Base-by-base conservation (phyloP, 2,113 vertebrate species). In the Istiophorus platypterus region DNA sequence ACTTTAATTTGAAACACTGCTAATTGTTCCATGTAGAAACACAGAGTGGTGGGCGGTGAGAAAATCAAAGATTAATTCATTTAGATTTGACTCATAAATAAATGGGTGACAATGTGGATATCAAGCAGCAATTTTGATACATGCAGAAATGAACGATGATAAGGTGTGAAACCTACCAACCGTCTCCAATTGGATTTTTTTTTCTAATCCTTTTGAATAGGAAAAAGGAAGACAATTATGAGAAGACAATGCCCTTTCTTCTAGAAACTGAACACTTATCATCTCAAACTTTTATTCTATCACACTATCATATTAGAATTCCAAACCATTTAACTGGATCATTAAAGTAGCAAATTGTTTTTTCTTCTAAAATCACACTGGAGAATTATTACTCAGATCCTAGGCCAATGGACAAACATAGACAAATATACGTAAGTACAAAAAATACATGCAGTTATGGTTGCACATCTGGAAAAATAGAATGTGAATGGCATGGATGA, bases 131-230 rank as follows among this genome's bases (percentile, higher is more conserved):
- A 80, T 85, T 87, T 73, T 52, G 67, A 64, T 64, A 52, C 66
- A 65, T 8, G 74, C 58, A 64, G 41, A 76, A 87, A 78, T 76
- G 66, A 78, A 52, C 18, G 14, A 74, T 45, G 76, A 91, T 87
- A 83, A 91, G 52, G 52, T 42, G 13, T 65, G 64, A 52, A 78
- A 89, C 42, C 84, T 58, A 69, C 82, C 76, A 57, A 58, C 45
- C 45, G 39, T 76, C 86, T 80, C 78, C 74, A 74, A 74, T 84
- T 84, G 64, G 81, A 84, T 84, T 88, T 22, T 85, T 84, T 75
- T 75, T 12, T 77, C 20, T 81, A 70, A 85, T 85, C 77, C 64
- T 18, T 78, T 82, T 85, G 42, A 85, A 75, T 29, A 3, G 29
- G 52, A 78, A 70, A 63, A 84, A 79, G 70, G 77, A 79, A 76